Base-by-base conservation (phyloP, 2,797 vertebrate species). In the Spea hammondii region DNA sequence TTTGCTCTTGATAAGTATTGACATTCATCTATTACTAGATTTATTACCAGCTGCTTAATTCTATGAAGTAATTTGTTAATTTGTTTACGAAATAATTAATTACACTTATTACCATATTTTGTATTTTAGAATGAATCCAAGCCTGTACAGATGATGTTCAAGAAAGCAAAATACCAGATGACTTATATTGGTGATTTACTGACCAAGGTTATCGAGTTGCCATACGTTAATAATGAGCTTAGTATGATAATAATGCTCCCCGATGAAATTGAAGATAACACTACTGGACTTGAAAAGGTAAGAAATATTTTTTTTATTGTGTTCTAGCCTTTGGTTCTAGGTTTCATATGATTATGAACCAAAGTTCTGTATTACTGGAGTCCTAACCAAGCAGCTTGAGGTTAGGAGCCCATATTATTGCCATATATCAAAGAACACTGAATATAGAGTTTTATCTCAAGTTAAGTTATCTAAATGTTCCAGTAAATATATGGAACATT, bases 191-290 rank as follows among this genome's bases (percentile, higher is more conserved):
- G 86, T 0, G 94, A 95, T 4, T 50, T 83, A 5, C 67, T 72
- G 69, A 92, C 91, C 14, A 89, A 92, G 89, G 80, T 97, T 83
- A 87, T 99, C 13, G 96, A 95, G 87, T 73, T 99, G 44, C 95
- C 95, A 0, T 98, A 96, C 4, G 60, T 77, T 0, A 89, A 83
- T 0, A 79, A 88, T 0, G 93, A 95, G 6, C 86, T 98, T 57
- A 96, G 95, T 84, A 94, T 97, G 94, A 47, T 97, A 65, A 87
- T 98, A 76, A 68, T 97, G 78, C 92, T 98, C 4, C 96, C 96
- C 0, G 77, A 90, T n/a, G 74, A 86, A 0, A 93, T 91, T 0
- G 83, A 90, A 76, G 94, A 94, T 74, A 77, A 80, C 67, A 87
- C 89, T 47, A 94, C 90, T 5, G 95, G 95, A 10, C 88, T 98